These are phyloP conservation scores for Rotaria socialis DNA, from an alignment of 2,888 invertebrate genomes.

Conservation along the genomic window DNA sequence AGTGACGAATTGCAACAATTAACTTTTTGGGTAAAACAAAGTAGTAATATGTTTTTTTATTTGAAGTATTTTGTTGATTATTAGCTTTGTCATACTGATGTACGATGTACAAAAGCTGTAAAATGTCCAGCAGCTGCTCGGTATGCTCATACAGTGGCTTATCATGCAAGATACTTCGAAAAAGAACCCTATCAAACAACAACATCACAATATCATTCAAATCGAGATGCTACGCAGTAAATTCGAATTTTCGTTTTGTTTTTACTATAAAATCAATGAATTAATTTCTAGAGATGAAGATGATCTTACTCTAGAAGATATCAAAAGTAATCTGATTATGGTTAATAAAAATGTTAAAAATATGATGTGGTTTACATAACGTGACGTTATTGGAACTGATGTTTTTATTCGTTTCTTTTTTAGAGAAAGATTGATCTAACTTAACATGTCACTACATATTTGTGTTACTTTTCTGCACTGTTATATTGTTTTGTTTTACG, in stretches of 20 bases:
- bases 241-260: background rate
- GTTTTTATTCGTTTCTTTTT: too few relatives aligned
- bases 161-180: constrained; percentile 15
- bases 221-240: background rate
- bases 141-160: constrained; percentile 10
- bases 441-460: background rate
- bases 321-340: constrained; percentile 28
- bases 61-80: background rate
- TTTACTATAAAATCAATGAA: background rate
- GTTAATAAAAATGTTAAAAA: background rate
- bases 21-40: background rate
- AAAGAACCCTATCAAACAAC: background rate
- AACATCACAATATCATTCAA: background rate
- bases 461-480: background rate
- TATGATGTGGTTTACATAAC: constrained; percentile 9
- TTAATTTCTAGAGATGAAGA: background rate
- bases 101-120: constrained; percentile 32
- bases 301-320: constrained; percentile 15
- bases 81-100: constrained; percentile 28
- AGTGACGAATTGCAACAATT: constrained; percentile 32
- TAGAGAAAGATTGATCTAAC: too few relatives aligned
- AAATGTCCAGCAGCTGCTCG: constrained; percentile 29
- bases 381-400: too few relatives aligned
- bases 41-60: background rate
- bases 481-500: background rate